A percentile compares a stretch with the other conserved stretches of the same genome.
Conservation (phyloP, 2,113 vertebrate species). For the Ammodytes marinus region DNA sequence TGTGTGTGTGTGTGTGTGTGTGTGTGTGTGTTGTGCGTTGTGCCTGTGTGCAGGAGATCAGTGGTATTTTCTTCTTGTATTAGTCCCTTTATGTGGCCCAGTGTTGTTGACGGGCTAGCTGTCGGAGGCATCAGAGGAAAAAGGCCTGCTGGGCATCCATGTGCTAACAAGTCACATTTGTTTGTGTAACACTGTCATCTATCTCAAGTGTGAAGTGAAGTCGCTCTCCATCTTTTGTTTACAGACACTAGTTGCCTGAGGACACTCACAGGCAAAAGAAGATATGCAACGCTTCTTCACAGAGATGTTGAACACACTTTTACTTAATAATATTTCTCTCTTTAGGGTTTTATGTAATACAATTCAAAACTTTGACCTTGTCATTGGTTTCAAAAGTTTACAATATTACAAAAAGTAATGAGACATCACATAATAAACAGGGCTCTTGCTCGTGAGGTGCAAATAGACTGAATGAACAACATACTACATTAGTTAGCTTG, state of each 20-base stretch:
- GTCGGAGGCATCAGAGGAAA: slow-evolving; percentile 45
- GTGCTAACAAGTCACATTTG: slow-evolving; percentile 59
- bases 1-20: background rate
- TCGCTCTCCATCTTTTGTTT: slow-evolving; percentile 14
- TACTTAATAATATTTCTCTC: background rate
- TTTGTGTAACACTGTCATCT: slow-evolving; percentile 54
- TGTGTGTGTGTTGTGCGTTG: background rate
- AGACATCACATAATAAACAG: too few relatives aligned
- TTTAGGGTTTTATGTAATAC: background rate
- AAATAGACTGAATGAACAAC: too few relatives aligned
- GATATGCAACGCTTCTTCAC: too few relatives aligned
- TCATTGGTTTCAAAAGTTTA: background rate
- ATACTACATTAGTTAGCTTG: too few relatives aligned
- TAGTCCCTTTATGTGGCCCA: slow-evolving; percentile 20
- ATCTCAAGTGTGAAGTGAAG: slow-evolving; percentile 22
- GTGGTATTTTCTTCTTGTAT: slow-evolving; percentile 38
- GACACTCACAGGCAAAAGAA: background rate
- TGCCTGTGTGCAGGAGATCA: background rate
- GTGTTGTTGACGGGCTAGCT: slow-evolving; percentile 52
- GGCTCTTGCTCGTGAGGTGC: too few relatives aligned
- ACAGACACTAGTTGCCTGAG: background rate
- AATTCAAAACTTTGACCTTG: background rate
- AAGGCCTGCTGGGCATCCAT: slow-evolving; percentile 46
- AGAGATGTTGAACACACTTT: background rate
- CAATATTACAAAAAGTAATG: background rate